These are phyloP conservation scores for Dissostichus mawsoni DNA, from an alignment of 2,113 vertebrate genomes.

Conservation along the genomic window DNA sequence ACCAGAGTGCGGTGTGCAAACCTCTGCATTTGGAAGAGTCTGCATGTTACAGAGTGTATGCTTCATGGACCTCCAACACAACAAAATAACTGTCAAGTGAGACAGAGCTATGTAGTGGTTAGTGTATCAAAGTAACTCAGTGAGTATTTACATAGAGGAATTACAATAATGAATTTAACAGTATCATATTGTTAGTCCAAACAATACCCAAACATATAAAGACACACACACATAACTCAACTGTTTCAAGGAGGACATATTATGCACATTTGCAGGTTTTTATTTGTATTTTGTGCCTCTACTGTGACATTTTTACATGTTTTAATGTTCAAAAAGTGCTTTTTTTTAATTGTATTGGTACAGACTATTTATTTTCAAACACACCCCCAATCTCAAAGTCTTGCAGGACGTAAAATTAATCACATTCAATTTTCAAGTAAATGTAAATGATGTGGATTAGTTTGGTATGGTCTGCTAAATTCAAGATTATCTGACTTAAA, in stretches of 20 bases:
- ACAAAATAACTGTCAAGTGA: neutral
- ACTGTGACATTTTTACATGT: no score
- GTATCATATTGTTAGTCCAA: neutral
- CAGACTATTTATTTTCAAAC: neutral
- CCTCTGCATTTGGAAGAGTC: neutral
- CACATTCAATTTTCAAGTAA: neutral
- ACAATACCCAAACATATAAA: neutral
- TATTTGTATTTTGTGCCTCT: no score
- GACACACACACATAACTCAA: neutral
- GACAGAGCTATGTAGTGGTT: neutral
- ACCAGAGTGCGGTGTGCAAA: neutral
- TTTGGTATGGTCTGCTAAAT: constrained; percentile 10
- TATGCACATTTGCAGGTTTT: no score
- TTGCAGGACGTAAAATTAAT: neutral
- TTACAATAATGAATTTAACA: neutral
- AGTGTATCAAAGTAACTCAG: no score
- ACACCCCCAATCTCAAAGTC: neutral
- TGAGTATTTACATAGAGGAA: constrained; percentile 1
- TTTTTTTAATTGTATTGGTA: neutral
- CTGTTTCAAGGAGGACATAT: no score
- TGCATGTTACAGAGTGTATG: neutral
- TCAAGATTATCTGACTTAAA: neutral
- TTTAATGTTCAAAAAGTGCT: no score
- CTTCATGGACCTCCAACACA: neutral
- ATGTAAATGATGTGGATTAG: neutral